These are phyloP conservation scores for Nomia melanderi DNA, from an alignment of 1,140 invertebrate species.

Conservation along the genomic window DNA sequence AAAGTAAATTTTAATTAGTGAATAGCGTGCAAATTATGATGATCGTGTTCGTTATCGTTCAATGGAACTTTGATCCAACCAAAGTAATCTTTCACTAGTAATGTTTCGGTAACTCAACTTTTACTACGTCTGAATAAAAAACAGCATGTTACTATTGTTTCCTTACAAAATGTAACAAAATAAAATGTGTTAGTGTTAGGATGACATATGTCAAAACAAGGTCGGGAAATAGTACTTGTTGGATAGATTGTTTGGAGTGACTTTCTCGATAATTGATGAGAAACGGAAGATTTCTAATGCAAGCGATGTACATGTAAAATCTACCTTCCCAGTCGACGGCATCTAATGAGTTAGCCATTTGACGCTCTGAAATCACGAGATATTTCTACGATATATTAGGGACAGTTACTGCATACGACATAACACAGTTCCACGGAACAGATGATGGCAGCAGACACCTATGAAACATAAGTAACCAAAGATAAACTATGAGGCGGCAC, in stretches of 20 bases:
- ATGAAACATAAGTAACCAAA: background rate
- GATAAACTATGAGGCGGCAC: background rate
- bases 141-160: background rate
- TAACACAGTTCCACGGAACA: constrained; percentile 45
- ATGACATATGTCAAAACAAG: constrained; percentile 32
- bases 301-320: constrained; percentile 2
- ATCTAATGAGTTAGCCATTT: constrained; percentile 62
- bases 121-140: too few relatives aligned
- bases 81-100: background rate
- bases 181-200: background rate
- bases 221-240: constrained; percentile 5
- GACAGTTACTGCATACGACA: constrained; percentile 29
- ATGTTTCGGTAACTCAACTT: background rate
- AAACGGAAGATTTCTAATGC: background rate
- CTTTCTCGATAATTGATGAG: background rate
- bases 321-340: constrained; percentile 65
- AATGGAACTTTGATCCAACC: background rate
- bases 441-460: constrained; percentile 26
- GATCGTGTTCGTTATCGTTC: background rate
- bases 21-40: background rate
- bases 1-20: background rate
- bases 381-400: constrained; percentile 15
- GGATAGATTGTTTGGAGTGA: too few relatives aligned
- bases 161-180: background rate
- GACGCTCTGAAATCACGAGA: constrained; percentile 39